phyloP scores from a whole-genome alignment of 2,888 invertebrate species.

The Lochmaea crataegi region DNA sequence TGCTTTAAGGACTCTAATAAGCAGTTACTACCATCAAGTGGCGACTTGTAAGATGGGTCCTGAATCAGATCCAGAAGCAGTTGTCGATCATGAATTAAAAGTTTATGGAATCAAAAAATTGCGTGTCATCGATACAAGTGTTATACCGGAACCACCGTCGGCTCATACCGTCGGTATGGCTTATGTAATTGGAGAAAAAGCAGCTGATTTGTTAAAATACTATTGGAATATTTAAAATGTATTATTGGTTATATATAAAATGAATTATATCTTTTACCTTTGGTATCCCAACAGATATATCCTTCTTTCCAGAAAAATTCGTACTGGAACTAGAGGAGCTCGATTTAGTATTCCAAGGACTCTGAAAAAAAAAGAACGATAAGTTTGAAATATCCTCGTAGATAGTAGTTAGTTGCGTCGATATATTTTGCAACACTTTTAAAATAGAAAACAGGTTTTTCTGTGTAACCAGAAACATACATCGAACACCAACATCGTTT shows the following conservation, averaged over 20 bases:
- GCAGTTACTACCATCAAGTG: constrained; percentile 70
- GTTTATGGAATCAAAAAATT: constrained; percentile 71
- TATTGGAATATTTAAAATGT: background rate
- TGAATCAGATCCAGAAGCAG: constrained; percentile 59
- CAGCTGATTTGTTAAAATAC: constrained; percentile 66
- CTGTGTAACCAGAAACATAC: background rate
- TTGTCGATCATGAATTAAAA: constrained; percentile 53
- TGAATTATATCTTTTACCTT: constrained; percentile 39
- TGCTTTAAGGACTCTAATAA: constrained; percentile 67
- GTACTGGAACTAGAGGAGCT: constrained; percentile 35
- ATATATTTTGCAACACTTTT: background rate
- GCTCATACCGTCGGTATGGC: constrained; percentile 69
- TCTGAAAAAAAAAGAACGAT: constrained; percentile 35
- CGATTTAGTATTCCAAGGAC: constrained; percentile 45
- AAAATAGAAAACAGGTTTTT: constrained; percentile 8
- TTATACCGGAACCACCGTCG: constrained; percentile 68
- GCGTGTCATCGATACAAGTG: constrained; percentile 74
- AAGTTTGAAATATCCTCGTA: background rate
- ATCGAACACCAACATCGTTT: constrained; percentile 12
- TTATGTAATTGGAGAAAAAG: constrained; percentile 71
- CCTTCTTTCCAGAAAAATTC: constrained; percentile 46
- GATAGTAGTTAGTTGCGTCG: too few species aligned
- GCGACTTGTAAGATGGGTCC: constrained; percentile 71
- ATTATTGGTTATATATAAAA: too few species aligned
- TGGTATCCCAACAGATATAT: constrained; percentile 37